phyloP scores from a whole-genome alignment of 1,140 invertebrate genomes.

The Glossosoma conforme region DNA sequence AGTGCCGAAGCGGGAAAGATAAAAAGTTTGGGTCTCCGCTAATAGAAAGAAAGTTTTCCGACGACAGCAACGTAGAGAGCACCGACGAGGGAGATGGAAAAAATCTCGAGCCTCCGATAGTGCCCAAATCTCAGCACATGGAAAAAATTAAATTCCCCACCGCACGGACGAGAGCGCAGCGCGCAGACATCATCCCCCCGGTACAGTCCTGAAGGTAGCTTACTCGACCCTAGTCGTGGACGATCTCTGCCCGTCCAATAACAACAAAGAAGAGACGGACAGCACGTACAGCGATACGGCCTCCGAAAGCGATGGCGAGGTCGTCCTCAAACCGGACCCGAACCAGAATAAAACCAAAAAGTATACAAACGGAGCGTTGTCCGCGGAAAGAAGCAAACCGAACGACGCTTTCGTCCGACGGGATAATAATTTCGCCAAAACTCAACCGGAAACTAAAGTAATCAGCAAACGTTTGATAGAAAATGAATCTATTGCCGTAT shows the following conservation, averaged over 20 bases:
- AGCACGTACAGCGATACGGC: slow-evolving; percentile 45
- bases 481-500: background rate
- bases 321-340: slow-evolving; percentile 42
- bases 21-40: slow-evolving; percentile 61
- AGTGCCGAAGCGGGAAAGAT: slow-evolving; percentile 73
- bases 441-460: slow-evolving; percentile 6
- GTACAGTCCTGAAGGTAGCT: slow-evolving; percentile 24
- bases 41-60: slow-evolving; percentile 60
- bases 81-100: slow-evolving; percentile 34
- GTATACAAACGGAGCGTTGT: slow-evolving; percentile 14
- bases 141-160: slow-evolving; percentile 15
- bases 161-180: slow-evolving; percentile 3
- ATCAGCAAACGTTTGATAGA: slow-evolving; percentile 4
- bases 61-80: slow-evolving; percentile 34
- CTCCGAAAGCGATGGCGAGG: slow-evolving; percentile 46
- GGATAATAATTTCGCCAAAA: slow-evolving; percentile 10
- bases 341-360: slow-evolving; percentile 46
- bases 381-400: slow-evolving; percentile 6
- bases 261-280: slow-evolving; percentile 45
- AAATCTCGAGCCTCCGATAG: slow-evolving; percentile 4
- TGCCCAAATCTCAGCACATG: background rate
- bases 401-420: slow-evolving; percentile 8
- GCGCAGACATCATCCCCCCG: slow-evolving; percentile 2
- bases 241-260: slow-evolving; percentile 41
- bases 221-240: slow-evolving; percentile 31